phyloP scores from a whole-genome alignment of 2,113 vertebrate species.

The Progne subis region DNA sequence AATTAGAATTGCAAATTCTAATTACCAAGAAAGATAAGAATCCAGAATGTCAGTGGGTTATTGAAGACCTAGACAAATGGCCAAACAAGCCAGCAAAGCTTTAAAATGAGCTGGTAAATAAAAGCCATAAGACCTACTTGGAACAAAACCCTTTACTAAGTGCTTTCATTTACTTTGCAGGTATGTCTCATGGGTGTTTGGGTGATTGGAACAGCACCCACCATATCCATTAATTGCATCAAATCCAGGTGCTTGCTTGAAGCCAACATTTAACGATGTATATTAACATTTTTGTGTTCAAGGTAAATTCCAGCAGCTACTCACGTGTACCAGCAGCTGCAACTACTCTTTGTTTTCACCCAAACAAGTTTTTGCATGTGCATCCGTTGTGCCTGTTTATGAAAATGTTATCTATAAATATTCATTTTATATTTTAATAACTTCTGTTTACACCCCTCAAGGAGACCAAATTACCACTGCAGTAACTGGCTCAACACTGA shows the following conservation, averaged over 20 bases:
- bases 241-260: slow-evolving; percentile 42
- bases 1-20: neutral
- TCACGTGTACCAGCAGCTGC: neutral
- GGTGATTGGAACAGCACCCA: neutral
- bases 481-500: neutral
- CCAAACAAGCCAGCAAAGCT: neutral
- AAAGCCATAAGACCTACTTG: neutral
- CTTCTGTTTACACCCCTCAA: neutral
- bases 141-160: neutral
- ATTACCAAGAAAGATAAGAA: neutral
- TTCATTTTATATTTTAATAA: slow-evolving; percentile 18
- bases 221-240: neutral
- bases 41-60: neutral
- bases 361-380: slow-evolving; percentile 34
- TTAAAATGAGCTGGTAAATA: neutral
- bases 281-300: slow-evolving; percentile 20
- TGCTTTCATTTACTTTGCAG: neutral
- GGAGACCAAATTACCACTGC: neutral
- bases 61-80: neutral
- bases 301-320: slow-evolving; percentile 7
- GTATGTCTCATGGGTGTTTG: neutral
- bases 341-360: neutral
- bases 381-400: neutral
- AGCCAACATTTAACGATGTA: slow-evolving; percentile 35
- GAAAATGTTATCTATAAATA: slow-evolving; percentile 21